A percentile compares a stretch with the other conserved stretches of the same genome.
Conservation (phyloP, 2,113 vertebrate species). For the Hydrochoerus hydrochaeris region DNA sequence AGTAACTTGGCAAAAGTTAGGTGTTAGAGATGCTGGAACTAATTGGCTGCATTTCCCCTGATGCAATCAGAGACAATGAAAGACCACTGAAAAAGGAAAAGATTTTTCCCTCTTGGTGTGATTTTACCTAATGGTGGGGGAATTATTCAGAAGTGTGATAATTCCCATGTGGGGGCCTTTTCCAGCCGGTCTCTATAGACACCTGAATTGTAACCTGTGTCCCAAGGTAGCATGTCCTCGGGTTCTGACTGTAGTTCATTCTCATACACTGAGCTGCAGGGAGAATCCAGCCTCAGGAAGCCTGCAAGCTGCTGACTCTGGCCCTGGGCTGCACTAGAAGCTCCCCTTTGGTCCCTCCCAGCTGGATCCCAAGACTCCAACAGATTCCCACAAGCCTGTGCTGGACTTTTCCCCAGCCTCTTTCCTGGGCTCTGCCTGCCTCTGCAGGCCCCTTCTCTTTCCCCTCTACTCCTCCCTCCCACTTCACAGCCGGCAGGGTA, state of each 20-base stretch:
- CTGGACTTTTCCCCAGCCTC: neutral
- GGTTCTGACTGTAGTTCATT: fast-evolving
- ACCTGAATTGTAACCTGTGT: fast-evolving
- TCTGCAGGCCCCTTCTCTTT: neutral
- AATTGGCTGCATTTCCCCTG: neutral
- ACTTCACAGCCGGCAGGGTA: neutral
- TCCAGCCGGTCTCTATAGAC: neutral
- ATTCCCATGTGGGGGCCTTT: neutral
- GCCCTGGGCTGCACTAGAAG: neutral
- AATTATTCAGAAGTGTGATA: neutral
- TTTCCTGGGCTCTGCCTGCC: neutral
- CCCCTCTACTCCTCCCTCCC: neutral
- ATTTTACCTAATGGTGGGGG: neutral
- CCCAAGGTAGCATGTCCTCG: neutral
- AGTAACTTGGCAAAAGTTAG: neutral
- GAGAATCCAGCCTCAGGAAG: neutral
- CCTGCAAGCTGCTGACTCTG: neutral
- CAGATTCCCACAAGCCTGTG: neutral
- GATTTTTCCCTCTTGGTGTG: neutral
- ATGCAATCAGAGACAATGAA: neutral
- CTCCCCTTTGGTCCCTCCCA: neutral
- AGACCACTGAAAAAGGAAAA: neutral
- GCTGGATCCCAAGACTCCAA: neutral
- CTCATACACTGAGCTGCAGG: neutral
- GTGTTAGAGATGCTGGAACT: neutral